A percentile compares a stretch with the other conserved stretches of the same genome.
Conservation (phyloP, 2,113 vertebrate genomes). For the Crotophaga sulcirostris region DNA sequence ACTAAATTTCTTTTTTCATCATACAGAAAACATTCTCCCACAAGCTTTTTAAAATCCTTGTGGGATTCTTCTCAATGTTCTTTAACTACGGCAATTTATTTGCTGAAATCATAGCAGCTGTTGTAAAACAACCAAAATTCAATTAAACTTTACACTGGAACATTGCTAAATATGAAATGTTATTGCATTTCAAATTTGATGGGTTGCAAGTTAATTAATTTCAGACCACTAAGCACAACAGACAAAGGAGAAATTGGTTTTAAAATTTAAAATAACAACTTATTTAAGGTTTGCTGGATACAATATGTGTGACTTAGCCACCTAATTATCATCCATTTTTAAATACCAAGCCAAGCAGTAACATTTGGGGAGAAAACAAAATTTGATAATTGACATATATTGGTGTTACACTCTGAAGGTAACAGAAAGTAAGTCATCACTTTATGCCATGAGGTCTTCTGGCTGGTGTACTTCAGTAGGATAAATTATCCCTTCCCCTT, state of each 20-base stretch:
- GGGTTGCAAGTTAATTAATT: background rate
- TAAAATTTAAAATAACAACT: background rate
- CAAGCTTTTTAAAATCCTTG: background rate
- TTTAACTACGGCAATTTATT: background rate
- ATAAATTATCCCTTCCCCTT: background rate
- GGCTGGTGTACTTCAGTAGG: background rate
- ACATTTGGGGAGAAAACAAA: background rate
- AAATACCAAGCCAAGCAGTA: background rate
- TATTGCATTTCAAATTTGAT: background rate
- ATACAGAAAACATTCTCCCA: accelerated
- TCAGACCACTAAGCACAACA: background rate
- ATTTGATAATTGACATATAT: background rate
- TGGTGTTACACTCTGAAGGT: background rate
- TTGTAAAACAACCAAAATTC: background rate
- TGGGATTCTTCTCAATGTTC: background rate
- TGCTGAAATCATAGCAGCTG: background rate
- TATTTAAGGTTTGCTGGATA: background rate
- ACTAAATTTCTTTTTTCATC: background rate
- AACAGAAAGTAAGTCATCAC: background rate
- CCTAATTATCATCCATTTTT: background rate
- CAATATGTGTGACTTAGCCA: background rate
- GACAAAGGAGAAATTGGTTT: background rate
- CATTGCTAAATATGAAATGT: background rate
- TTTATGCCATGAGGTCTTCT: background rate
- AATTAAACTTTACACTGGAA: background rate